Base-by-base conservation (phyloP, 2,113 vertebrate species). In the Ceyx margarethae region DNA sequence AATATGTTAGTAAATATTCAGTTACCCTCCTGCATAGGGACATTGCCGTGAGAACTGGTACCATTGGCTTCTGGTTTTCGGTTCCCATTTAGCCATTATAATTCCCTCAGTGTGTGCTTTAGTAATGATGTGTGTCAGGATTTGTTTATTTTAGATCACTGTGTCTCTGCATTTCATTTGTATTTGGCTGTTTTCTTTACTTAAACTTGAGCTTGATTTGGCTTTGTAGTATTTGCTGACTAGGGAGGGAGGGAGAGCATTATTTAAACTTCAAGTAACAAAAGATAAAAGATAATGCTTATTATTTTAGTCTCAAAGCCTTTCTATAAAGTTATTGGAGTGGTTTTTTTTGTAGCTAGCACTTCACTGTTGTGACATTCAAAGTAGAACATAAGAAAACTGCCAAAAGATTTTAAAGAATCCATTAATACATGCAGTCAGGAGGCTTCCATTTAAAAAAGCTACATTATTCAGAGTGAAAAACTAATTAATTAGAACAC, bases 401-500 rank as follows among this genome's bases (percentile, higher is more conserved):
- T 97, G 95, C 96, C 95, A 95, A 77, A 96, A 95, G 90, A 97
- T 96, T 97, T 97, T 97, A 96, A 97, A 91, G 87, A 95, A 95
- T 88, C 85, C 92, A 97, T 97, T 97, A 95, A 93, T 96, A 87
- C 93, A 81, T 95, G 65, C 43, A 97, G 95, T 96, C 96, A 96
- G 94, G 94, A 97, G 93, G 76, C 89, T 96, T 95, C 97, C 54
- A 10, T 96, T 97, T 96, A 92, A 87, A 95, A 97, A 97, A 97
- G 92, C 84, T 89, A 80, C 96, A 97, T 98, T 97, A 98, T 98
- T 97, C 95, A 96, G 89, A 94, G 93, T 22, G 91, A 97, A 97
- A 97, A 97, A 96, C 96, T 97, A 97, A 98, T 98, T 97, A 98
- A 98, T 98, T 98, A 97, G 87, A 97, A 96, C 73, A 23, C 95